A percentile compares a stretch with the other conserved stretches of the same genome.
These are phyloP conservation scores for Paraescarpia echinospica DNA, from an alignment of 1,140 invertebrate genomes.

Conservation along the genomic window DNA sequence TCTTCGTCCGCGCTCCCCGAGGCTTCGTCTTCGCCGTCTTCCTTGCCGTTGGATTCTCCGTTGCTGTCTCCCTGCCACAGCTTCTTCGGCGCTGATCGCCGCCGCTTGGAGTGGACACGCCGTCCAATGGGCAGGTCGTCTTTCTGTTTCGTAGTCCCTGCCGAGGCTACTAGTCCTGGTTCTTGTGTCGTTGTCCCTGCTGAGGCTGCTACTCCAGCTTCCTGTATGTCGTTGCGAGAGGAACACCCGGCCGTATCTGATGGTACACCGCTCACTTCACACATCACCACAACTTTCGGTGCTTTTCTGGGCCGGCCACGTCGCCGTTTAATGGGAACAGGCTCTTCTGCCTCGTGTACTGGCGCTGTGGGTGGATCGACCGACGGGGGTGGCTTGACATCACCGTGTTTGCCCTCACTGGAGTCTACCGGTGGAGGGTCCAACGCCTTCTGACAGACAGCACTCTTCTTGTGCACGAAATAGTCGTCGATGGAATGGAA, in stretches of 20 bases:
- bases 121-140: background rate
- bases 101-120: background rate
- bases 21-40: background rate
- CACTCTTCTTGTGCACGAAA: constrained; percentile 24
- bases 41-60: background rate
- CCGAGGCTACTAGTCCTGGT: background rate
- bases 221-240: background rate
- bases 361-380: background rate
- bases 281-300: background rate
- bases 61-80: background rate
- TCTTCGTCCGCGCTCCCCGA: background rate
- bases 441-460: constrained; percentile 12
- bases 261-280: background rate
- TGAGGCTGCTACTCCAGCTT: background rate
- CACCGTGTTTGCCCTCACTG: background rate
- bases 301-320: background rate
- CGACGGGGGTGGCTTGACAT: background rate
- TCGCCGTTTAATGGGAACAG: background rate
- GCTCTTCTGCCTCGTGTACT: background rate
- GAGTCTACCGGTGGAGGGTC: background rate
- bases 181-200: background rate
- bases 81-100: background rate
- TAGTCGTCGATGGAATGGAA: constrained; percentile 22
- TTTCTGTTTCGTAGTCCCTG: background rate
- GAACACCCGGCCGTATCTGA: background rate